Base-by-base conservation (phyloP, 2,113 vertebrate species). In the Piprites chloris region DNA sequence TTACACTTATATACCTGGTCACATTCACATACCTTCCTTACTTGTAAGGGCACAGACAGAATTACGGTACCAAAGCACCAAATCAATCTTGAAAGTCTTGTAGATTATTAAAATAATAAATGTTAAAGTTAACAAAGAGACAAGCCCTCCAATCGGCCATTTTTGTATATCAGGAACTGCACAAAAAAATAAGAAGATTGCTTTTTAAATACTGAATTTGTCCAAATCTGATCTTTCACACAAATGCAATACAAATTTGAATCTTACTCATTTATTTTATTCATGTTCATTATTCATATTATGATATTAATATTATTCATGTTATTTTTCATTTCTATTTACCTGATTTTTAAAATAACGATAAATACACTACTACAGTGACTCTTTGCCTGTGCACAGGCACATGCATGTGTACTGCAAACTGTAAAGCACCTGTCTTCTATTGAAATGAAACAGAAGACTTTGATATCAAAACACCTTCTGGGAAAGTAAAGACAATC, bases 1-100 rank as follows among this genome's bases (percentile, higher is more conserved):
- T 85, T 69, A 80, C 26, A 66, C 9, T 68, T 27, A 65, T 53
- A 53, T 56, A 87, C 49, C 19, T 63, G 42, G 24, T 72, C 52
- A 82, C 14, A 52, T 21, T 66, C 39, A 86, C 68, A 65, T 98
- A 99, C 99, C 99, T 98, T 98, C 97, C 69, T 90, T 76, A 12
- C 80, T 90, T 49, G 98, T 98, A 91, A 98, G 85, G 81, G 96
- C 95, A 65, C 98, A 98, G 89, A 97, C 97, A 23, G 93, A 96
- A 83, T 86, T 96, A 62, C 99, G 98, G 94, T 98, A 98, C 97
- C 98, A 99, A 92, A 99, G 98, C 56, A 98, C 97, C 44, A 99
- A 98, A 76, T 99, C 98, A 65, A 99, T 95, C 95, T 98, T 99
- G 97, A 99, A 99, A 89, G 97, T 42, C 76, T 98, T 98, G 96